Evolutionary conservation across 2,797 vertebrate genomes (phyloP), one percentile per base, ranked within the genome.

Genomic region (Myiotriccus ornatus): DNA sequence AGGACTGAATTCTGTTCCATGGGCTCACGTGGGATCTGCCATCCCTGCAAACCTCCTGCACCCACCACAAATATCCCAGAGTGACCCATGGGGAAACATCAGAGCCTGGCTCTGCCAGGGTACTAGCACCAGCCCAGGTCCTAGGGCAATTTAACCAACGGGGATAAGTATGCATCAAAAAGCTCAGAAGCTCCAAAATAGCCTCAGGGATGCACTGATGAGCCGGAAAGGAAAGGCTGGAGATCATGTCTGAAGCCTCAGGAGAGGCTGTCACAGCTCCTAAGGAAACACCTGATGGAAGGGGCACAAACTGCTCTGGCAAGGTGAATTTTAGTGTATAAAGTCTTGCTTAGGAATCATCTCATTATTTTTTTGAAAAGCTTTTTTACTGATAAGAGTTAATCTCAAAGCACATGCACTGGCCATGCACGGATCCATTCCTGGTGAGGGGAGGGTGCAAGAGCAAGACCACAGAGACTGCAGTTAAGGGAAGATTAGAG

Each of bases 1-100:
- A 20, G 81, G 55, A 15, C 47, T 44, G n/a, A n/a, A 67, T 64
- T 41, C 27, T 3, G 11, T 68, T 44, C 44, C 14, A 1, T 8
- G 74, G 59, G 44, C 32, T 49, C 7, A 10, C 1, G 1, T 0
- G 6, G 55, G 56, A 28, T 32, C 20, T 1, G 1, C 79, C 50
- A 23, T 21, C 41, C 73, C 32, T 21, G 41, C 41, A 6, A 8
- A 10, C 52, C 41, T 37, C 15, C 62, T 44, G 62, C 30, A 34
- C 27, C 12, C 2, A 14, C 37, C 5, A 0, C 10, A 21, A 24
- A 28, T 5, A 56, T 3, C 23, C 50, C 60, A 32, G 39, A 63
- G 24, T 1, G 19, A 46, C 44, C 59, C 37, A 3, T 3, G 2
- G 52, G 57, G 59, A 27, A 41, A 32, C 0, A 4, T 2, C 46